These are phyloP conservation scores for Diarsia brunnea DNA, from an alignment of 2,888 invertebrate genomes.

Conservation along the genomic window DNA sequence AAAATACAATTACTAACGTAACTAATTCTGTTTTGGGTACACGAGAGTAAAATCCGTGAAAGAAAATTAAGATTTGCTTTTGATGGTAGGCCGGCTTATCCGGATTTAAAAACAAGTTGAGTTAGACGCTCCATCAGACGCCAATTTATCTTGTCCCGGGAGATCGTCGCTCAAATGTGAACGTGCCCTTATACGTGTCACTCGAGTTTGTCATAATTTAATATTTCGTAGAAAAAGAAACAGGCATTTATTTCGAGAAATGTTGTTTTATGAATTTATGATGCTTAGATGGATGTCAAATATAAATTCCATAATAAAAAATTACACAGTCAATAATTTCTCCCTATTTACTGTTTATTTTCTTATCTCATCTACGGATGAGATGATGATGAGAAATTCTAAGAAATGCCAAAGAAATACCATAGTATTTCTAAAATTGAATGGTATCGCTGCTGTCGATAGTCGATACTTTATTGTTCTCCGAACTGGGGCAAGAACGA, in stretches of 20 bases:
- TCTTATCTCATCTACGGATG: too few species aligned
- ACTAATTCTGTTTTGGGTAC: constrained; percentile 20
- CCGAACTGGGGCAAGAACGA: constrained; percentile 12
- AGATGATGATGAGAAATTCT: too few species aligned
- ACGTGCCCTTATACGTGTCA: constrained; percentile 4
- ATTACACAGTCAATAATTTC: background rate
- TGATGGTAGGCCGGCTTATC: constrained; percentile 39
- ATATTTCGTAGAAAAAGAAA: constrained; percentile 20
- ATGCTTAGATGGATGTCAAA: background rate
- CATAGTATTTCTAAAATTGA: background rate
- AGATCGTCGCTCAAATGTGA: constrained; percentile 19
- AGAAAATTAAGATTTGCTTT: constrained; percentile 48
- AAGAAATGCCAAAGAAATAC: too few species aligned
- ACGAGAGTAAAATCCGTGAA: constrained; percentile 19
- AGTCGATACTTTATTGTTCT: constrained; percentile 4
- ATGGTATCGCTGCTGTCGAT: background rate
- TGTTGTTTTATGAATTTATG: background rate
- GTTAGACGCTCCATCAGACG: constrained; percentile 45
- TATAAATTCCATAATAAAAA: constrained; percentile 6
- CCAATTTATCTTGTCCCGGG: constrained; percentile 43
- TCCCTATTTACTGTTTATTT: background rate
- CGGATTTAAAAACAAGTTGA: constrained; percentile 55
- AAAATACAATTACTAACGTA: constrained; percentile 7
- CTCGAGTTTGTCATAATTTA: constrained; percentile 3
- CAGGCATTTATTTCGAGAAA: constrained; percentile 6